Evolutionary conservation across 2,888 invertebrate genomes (phyloP).

Genomic region (Endotricha flammealis): DNA sequence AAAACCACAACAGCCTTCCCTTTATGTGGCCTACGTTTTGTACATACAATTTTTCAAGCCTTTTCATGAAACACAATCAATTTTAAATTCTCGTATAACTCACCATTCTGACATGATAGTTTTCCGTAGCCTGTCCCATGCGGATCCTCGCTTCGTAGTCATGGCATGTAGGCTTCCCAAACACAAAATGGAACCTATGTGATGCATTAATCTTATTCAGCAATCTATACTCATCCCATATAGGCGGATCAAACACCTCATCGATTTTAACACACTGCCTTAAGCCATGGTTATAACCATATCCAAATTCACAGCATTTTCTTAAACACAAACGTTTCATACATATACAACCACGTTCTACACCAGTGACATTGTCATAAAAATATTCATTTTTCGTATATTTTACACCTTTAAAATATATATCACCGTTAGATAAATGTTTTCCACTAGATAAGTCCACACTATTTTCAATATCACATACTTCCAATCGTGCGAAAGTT

Average conservation of each 20-base stretch:
- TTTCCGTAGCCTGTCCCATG: constrained; percentile 18
- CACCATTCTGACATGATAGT: constrained; percentile 37
- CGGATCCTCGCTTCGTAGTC: constrained; percentile 22
- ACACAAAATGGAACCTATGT: constrained; percentile 37
- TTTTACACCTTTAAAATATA: constrained; percentile 28
- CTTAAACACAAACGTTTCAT: constrained; percentile 34
- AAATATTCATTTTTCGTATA: constrained; percentile 39
- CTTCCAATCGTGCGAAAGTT: constrained; percentile 16
- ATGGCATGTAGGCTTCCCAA: constrained; percentile 38
- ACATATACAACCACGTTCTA: constrained; percentile 39
- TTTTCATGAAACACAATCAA: too few species aligned
- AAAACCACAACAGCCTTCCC: too few species aligned
- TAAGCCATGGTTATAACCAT: constrained; percentile 24
- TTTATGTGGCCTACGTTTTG: too few species aligned
- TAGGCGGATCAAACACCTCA: constrained; percentile 35
- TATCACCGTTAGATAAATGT: constrained; percentile 26
- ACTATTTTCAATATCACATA: constrained; percentile 29
- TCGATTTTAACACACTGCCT: constrained; percentile 31
- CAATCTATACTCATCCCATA: constrained; percentile 32
- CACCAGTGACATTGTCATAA: constrained; percentile 25
- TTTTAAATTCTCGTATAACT: constrained; percentile 23
- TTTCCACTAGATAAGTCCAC: constrained; percentile 39
- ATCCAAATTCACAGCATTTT: constrained; percentile 51
- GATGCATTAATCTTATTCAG: constrained; percentile 26
- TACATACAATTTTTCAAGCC: too few species aligned